These are phyloP conservation scores for Wiebesia pumilae DNA, from an alignment of 1,140 invertebrate species.

Conservation along the genomic window DNA sequence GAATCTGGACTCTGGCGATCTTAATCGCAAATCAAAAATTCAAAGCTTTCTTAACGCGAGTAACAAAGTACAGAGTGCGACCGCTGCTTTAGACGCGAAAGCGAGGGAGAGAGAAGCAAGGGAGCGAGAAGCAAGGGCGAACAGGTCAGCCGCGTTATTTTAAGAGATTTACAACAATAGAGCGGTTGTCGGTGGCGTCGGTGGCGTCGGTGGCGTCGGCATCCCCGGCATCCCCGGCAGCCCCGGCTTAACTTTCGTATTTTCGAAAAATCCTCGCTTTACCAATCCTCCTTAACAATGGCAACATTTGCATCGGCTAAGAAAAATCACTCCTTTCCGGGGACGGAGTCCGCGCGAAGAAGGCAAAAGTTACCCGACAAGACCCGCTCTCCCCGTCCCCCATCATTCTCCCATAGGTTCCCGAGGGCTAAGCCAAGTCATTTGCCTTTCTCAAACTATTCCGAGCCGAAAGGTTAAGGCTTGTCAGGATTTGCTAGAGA, in stretches of 20 bases:
- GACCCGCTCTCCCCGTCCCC: background rate
- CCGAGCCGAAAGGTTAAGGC: background rate
- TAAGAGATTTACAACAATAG: conserved; percentile 63
- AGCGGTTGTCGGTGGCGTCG: background rate
- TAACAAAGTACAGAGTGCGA: conserved; percentile 6
- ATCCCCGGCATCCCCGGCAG: no score
- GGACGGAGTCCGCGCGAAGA: background rate
- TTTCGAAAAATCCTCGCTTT: conserved; percentile 55
- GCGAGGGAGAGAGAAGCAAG: conserved; percentile 27
- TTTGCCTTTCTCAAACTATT: conserved; percentile 25
- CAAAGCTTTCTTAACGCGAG: conserved; percentile 47
- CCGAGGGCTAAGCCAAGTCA: conserved; percentile 43
- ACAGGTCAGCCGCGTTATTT: conserved; percentile 63
- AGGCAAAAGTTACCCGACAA: conserved; percentile 35
- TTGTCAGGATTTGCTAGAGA: background rate
- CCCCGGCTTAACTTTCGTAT: conserved; percentile 57
- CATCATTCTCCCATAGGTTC: background rate
- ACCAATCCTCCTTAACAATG: conserved; percentile 50
- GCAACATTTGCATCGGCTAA: conserved; percentile 55
- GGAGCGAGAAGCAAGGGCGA: conserved; percentile 28
- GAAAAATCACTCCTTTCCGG: conserved; percentile 55
- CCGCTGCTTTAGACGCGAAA: background rate
- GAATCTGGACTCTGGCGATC: conserved; percentile 22
- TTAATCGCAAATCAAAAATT: conserved; percentile 60
- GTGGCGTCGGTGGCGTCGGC: background rate